Base-by-base conservation (phyloP, 30 jellyfish, hydroid and myxozoan genomes). In the Pseudorhiza aurosa region DNA sequence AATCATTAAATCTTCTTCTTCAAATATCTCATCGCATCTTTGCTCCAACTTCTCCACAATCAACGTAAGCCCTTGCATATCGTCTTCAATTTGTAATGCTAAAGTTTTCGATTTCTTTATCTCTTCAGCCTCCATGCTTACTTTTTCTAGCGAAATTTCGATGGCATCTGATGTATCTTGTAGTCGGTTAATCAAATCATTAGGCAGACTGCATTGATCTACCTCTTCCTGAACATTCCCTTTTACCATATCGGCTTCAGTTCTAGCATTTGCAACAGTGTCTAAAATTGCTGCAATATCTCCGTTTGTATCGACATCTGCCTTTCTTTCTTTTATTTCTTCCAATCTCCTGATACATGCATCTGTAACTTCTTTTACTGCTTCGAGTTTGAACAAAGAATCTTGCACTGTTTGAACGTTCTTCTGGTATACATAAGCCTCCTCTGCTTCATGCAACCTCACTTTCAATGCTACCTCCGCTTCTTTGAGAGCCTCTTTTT, bases 41-140 rank as follows among this genome's bases (percentile, higher is more conserved):
- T 64, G 77, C 51, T 80, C 91, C 42, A 80, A 31, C 7, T 51
- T 25, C 39, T 50, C 56, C 14, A 80, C 77, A 15, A 53, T 31
- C 7, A 40, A 4, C 8, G 22, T 35, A 21, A 80, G 11, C 18
- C 65, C 77, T 0, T 65, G 33, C 7, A 80, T 39, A 22, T 65
- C 71, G 1, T 63, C 47, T 43, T 53, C 73, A 19, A 80, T 27
- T n/a, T 43, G 56, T 2, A 63, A 0, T 58, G 50, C 8, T 14
- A 40, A 57, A 25, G 49, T 53, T 9, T 49, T 55, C 4, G 81
- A 50, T 18, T 47, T 65, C 27, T n/a, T 26, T 6, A 64, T 19
- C 51, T 67, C 39, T 0, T 37, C 74, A 8, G 60, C 77, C 29
- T 53, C 91, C 5, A 1, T 56, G 1, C 12, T 56, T 3, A 65